These are phyloP conservation scores for Gambusia yucatana DNA, from an alignment of 2,797 vertebrate genomes.

Conservation along the genomic window DNA sequence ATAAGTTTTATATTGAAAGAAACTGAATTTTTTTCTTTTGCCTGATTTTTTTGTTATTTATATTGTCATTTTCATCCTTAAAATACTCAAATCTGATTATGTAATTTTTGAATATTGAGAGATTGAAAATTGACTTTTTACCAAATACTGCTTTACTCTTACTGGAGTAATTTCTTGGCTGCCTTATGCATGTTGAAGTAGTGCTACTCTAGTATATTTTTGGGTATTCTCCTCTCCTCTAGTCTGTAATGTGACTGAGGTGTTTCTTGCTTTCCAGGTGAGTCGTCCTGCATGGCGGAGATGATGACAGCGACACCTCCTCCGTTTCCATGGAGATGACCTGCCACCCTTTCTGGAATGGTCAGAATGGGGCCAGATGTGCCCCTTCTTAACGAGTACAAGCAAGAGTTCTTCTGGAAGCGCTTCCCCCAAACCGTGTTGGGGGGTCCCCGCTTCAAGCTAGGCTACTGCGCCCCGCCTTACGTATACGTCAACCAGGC, in stretches of 20 bases:
- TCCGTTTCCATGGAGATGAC: constrained; percentile 80
- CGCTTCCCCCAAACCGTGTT: constrained; percentile 96
- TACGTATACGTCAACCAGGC: constrained; percentile 94
- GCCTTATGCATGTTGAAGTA: too few species aligned
- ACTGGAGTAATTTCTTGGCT: too few species aligned
- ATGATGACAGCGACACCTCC: constrained; percentile 62
- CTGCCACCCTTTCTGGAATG: constrained; percentile 68
- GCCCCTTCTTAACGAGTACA: constrained; percentile 97
- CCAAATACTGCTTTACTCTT: too few species aligned
- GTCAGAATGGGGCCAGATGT: constrained; percentile 98
- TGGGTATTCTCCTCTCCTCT: neutral
- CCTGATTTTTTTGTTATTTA: too few species aligned
- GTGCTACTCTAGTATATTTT: too few species aligned
- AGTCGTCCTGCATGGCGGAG: constrained; percentile 14
- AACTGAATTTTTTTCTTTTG: too few species aligned
- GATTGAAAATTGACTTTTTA: too few species aligned
- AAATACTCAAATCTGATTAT: too few species aligned
- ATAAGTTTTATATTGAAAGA: too few species aligned
- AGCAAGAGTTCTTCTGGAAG: constrained; percentile 99
- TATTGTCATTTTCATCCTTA: too few species aligned
- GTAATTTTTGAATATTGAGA: too few species aligned
- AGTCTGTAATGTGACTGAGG: neutral
- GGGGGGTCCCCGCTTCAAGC: constrained; percentile 91
- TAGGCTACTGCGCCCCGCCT: constrained; percentile 93
- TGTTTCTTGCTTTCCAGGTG: constrained; percentile 40